These are phyloP conservation scores for Batillaria attramentaria DNA, from an alignment of 1,140 invertebrate genomes.

Conservation along the genomic window DNA sequence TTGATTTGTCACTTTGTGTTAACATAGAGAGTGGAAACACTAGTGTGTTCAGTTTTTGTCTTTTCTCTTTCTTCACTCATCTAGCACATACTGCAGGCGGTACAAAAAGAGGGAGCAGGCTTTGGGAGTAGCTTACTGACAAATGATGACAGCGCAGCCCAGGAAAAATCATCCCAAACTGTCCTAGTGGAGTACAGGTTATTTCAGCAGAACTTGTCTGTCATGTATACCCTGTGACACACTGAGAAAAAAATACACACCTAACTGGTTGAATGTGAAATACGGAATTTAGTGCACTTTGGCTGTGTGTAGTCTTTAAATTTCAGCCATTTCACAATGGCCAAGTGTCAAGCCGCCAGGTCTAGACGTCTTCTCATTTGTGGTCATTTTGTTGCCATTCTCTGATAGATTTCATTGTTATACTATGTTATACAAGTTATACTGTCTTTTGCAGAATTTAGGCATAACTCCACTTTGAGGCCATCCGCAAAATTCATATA, in stretches of 20 bases:
- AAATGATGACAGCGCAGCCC: neutral
- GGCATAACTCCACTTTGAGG: neutral
- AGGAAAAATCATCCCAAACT: conserved; percentile 17
- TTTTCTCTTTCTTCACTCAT: neutral
- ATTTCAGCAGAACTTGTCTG: neutral
- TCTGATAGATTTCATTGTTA: neutral
- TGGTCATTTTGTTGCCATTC: too few relatives aligned
- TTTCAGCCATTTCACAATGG: neutral
- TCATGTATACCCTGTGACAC: neutral
- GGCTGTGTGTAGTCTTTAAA: neutral
- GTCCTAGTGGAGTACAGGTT: conserved; percentile 53
- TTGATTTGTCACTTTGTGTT: neutral
- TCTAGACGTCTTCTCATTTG: too few relatives aligned
- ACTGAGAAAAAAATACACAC: neutral
- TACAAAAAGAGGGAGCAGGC: conserved; percentile 30
- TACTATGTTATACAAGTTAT: neutral
- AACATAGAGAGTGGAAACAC: too few relatives aligned
- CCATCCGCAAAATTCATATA: neutral
- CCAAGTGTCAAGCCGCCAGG: too few relatives aligned
- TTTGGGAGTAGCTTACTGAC: conserved; percentile 32
- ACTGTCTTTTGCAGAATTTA: neutral
- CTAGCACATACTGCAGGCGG: conserved; percentile 38
- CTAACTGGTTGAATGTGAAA: neutral
- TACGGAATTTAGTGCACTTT: neutral
- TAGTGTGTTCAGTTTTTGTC: too few relatives aligned